Evolutionary conservation across 2,797 vertebrate species (phyloP), one percentile per base, ranked within the genome.

Genomic region (Mastacembelus armatus): DNA sequence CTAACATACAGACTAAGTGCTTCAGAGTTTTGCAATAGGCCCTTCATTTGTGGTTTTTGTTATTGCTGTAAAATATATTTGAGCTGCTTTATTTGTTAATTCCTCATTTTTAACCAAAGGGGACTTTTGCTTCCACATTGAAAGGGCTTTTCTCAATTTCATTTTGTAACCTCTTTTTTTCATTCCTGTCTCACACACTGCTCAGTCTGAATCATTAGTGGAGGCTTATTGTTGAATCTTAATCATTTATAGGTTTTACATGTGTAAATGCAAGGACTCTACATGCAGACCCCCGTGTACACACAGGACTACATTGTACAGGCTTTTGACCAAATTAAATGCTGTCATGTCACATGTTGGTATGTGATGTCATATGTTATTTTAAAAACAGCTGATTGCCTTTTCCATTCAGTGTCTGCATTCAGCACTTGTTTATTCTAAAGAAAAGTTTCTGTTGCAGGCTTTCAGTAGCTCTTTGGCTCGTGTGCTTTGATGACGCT

Each of bases 101-200:
- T 44, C 55, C 66, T 16, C 35, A 24, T 38, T 68, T 51, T 38
- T 19, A 50, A 3, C 27, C 4, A 9, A 38, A 48, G 4, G 14
- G 48, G 40, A 57, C 10, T 67, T 54, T 43, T 24, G 19, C 45
- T 43, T 63, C 42, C 21, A 22, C 14, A 22, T 19, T 60, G 15
- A 29, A 55, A 60, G 40, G 7, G 1, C 16, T 2, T 15, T 35
- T 39, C 64, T 30, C n/a, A 0, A 11, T 35, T 40, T 57, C 10
- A 15, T n/a, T 57, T 43, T 7, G 4, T 5, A 2, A 8, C 36
- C 35, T 55, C 2, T 39, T 12, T 35, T 11, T 30, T 11, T 33
- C 7, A 51, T 38, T 14, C 66, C 29, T 21, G 22, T 61, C 32
- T 19, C 24, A 27, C 26, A 45, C 11, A 33, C 4, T 8, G n/a